Evolutionary conservation across 1,140 invertebrate species (phyloP).

Genomic region (Tetragonula clypearis): DNA sequence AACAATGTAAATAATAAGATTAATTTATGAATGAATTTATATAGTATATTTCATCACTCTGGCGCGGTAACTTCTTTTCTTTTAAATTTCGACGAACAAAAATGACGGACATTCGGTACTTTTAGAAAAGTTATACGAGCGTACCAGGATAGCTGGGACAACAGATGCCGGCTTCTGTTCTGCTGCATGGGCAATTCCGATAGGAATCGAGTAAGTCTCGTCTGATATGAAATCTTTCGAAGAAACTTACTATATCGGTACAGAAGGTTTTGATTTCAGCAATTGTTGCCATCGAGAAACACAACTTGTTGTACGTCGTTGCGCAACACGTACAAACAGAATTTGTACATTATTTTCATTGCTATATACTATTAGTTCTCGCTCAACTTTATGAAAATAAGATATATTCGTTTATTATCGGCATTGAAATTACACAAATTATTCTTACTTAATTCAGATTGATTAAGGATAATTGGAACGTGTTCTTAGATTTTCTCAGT

Average conservation of each 20-base stretch:
- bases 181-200: slow-evolving; percentile 93
- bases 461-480: no score
- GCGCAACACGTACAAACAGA: no score
- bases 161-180: slow-evolving; percentile 91
- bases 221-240: background rate
- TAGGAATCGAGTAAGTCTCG: slow-evolving; percentile 85
- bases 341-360: background rate
- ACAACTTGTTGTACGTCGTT: no score
- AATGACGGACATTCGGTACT: background rate
- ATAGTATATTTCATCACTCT: background rate
- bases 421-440: no score
- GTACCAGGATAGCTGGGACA: slow-evolving; percentile 96
- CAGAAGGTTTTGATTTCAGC: background rate
- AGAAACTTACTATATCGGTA: background rate
- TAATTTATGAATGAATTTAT: background rate
- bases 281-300: background rate
- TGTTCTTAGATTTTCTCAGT: no score
- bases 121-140: slow-evolving; percentile 92
- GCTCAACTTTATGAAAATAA: no score
- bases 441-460: no score
- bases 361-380: background rate
- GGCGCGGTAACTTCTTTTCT: background rate
- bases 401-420: no score
- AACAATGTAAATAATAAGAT: background rate
- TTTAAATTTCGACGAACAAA: no score